A percentile compares a stretch with the other conserved stretches of the same genome.
phyloP scores from a whole-genome alignment of 2,888 invertebrate species.

The Amiota communis region DNA sequence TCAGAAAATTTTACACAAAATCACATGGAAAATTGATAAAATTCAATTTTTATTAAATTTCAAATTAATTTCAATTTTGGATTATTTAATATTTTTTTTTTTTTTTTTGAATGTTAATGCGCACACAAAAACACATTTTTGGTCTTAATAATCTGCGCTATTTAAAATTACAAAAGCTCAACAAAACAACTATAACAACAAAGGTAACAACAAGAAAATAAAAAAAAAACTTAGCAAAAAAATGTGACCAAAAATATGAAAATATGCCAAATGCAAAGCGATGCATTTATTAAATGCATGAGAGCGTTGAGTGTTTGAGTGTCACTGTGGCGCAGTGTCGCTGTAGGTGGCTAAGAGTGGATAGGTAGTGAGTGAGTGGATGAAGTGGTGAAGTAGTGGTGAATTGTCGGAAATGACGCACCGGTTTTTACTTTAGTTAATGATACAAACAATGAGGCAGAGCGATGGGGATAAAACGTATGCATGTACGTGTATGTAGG shows the following conservation, averaged over 20 bases:
- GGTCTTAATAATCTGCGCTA: neutral
- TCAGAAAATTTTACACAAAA: neutral
- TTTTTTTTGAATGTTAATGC: neutral
- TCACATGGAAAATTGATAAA: neutral
- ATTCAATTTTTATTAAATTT: neutral
- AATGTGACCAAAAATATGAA: too few relatives aligned
- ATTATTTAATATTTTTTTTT: neutral
- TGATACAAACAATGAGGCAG: neutral
- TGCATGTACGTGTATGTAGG: too few relatives aligned
- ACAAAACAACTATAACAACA: neutral
- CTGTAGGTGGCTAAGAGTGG: neutral
- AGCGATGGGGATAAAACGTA: neutral
- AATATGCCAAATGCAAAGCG: too few relatives aligned
- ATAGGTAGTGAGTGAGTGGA: neutral
- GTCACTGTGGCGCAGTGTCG: too few relatives aligned
- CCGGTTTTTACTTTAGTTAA: too few relatives aligned
- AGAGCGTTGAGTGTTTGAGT: too few relatives aligned
- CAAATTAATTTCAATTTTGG: neutral
- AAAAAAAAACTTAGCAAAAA: too few relatives aligned
- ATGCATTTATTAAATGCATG: too few relatives aligned
- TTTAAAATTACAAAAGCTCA: conserved; percentile 6
- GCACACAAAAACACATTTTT: neutral
- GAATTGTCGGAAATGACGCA: neutral
- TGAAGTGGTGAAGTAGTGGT: neutral
- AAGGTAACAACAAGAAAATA: neutral